Evolutionary conservation across 2,888 invertebrate genomes (phyloP), one percentile per base, ranked within the genome.

Genomic region (Diplazon laetatorius): DNA sequence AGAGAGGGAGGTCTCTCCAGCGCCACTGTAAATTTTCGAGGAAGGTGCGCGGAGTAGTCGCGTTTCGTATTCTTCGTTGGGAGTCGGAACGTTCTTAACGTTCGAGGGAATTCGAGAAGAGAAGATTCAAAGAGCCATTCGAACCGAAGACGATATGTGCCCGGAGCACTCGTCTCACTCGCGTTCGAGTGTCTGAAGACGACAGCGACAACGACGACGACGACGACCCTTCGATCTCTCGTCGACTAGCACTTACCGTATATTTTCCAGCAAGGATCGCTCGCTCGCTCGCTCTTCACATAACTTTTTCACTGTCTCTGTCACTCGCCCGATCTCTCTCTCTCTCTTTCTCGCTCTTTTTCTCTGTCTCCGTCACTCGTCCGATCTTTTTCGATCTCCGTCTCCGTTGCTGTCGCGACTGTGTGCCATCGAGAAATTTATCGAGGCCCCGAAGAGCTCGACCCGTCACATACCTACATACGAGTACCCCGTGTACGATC

Each of bases 191-290:
- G 35, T 62, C 14, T 42, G 30, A 30, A 6, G 30, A 30, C 30
- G 30, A 30, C 4, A 6, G 6, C 30, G 30, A 30, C 30, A 6
- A 30, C 30, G 30, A 30, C 30, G 30, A 6, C 30, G 14, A 14
- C 14, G 52, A 55, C 72, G 73, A 71, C 76, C 76, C 80, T 81
- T 80, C 81, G 78, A 81, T 78, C 81, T 80, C 78, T 82, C 76
- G 78, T 82, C 82, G 81, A 78, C 78, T 66, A 73, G 80, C 81
- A 82, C 82, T 82, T 82, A 77, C 73, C 80, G 81, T 82, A 80
- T 80, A 80, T 80, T 82, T 82, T 82, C 76, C 80, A 78, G 44
- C 69, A 42, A 42, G 18, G 69, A 6, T 30, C 30, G 6, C 30
- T 30, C 30, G 30, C 30, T 69, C 71, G 74, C 60, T 62, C 52